Evolutionary conservation across 1,140 invertebrate species (phyloP).

Genomic region (Rhopalosiphum padi): DNA sequence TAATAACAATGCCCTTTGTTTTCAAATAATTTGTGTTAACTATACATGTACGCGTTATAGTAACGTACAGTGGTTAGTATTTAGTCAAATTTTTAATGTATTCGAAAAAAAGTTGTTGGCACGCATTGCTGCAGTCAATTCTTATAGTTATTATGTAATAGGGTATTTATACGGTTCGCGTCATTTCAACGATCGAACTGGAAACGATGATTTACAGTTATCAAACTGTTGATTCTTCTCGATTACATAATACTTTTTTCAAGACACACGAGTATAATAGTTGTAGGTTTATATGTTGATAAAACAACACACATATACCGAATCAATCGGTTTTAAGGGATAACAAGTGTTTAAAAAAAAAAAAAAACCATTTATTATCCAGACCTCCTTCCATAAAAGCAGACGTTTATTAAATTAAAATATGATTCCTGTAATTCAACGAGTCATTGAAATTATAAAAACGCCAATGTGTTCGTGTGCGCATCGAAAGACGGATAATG

Average conservation of each 20-base stretch:
- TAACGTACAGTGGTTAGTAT: not conserved
- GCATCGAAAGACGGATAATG: not conserved
- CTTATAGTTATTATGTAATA: not conserved
- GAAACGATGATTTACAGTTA: conserved; percentile 6
- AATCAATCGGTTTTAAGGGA: not conserved
- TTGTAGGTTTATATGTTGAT: not conserved
- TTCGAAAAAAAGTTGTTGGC: not conserved
- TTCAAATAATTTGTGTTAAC: not conserved
- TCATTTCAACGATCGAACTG: not conserved
- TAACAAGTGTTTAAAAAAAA: not conserved
- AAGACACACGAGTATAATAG: not conserved
- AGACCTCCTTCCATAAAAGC: not conserved
- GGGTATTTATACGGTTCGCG: not conserved
- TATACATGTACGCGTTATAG: not conserved
- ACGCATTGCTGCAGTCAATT: not conserved
- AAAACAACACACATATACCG: not conserved
- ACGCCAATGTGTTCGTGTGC: not conserved
- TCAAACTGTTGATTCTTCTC: not conserved
- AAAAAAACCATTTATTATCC: not conserved
- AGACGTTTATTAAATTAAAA: not conserved
- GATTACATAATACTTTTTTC: conserved; percentile 5
- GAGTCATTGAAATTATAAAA: not conserved
- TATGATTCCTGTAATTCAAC: not conserved
- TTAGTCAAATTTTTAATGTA: not conserved
- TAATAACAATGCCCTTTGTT: not conserved